Conservation (phyloP, 37 sponge, comb jelly and placozoan genomes). For the Corticium candelabrum region DNA sequence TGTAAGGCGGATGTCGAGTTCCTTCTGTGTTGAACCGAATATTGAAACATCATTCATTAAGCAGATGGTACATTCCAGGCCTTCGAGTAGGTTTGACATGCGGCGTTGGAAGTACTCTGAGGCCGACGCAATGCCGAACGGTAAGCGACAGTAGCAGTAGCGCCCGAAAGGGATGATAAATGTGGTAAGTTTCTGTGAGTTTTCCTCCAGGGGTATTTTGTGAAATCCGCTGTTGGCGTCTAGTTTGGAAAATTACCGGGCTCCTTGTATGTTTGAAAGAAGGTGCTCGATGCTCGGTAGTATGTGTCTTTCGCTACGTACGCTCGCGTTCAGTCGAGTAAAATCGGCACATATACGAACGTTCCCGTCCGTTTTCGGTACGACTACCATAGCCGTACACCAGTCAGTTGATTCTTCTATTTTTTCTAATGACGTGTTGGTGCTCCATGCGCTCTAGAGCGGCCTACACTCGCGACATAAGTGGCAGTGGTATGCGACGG, state of each 20-base stretch:
- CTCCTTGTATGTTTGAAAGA: neutral
- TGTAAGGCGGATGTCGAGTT: neutral
- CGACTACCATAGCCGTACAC: too few species aligned
- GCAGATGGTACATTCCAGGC: neutral
- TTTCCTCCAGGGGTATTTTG: neutral
- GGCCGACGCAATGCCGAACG: neutral
- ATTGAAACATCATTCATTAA: neutral
- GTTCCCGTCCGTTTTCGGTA: too few species aligned
- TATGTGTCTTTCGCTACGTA: neutral
- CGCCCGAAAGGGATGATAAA: neutral
- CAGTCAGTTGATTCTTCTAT: too few species aligned
- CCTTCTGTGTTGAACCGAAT: neutral
- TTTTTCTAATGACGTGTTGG: too few species aligned
- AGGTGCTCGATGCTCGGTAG: neutral
- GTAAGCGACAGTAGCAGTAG: neutral
- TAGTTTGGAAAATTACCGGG: neutral
- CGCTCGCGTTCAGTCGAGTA: neutral
- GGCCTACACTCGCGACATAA: too few species aligned
- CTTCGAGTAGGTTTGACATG: neutral
- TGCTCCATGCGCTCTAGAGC: too few species aligned
- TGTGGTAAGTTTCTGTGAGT: too few species aligned
- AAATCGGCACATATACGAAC: too few species aligned
- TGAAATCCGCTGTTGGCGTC: neutral
- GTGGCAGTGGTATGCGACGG: too few species aligned
- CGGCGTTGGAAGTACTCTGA: neutral